Conservation (phyloP, 2,888 invertebrate genomes). For the Heliconius erato region DNA sequence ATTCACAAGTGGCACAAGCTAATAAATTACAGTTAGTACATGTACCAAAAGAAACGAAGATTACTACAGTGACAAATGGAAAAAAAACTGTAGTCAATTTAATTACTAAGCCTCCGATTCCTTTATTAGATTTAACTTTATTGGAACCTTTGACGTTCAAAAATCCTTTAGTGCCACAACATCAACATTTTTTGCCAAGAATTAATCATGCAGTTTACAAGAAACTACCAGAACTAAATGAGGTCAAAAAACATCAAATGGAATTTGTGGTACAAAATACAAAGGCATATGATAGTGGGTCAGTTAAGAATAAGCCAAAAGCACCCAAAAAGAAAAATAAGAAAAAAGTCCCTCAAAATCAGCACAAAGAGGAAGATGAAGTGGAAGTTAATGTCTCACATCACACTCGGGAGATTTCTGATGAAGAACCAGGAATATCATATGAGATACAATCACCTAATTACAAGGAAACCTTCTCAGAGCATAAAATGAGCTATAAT, state of each 20-base stretch:
- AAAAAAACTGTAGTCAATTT: slow-evolving; percentile 72
- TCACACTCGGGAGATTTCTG: slow-evolving; percentile 57
- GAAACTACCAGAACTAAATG: slow-evolving; percentile 64
- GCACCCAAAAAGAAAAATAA: slow-evolving; percentile 63
- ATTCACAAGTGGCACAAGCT: slow-evolving; percentile 55
- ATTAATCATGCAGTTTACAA: slow-evolving; percentile 72
- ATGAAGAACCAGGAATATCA: slow-evolving; percentile 70
- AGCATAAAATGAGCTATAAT: slow-evolving; percentile 75
- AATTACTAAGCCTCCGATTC: slow-evolving; percentile 71
- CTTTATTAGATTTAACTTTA: slow-evolving; percentile 74
- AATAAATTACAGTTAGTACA: slow-evolving; percentile 63
- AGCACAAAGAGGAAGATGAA: slow-evolving; percentile 62
- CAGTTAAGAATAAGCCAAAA: slow-evolving; percentile 62
- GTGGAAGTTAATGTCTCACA: slow-evolving; percentile 61
- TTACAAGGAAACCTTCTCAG: slow-evolving; percentile 74
- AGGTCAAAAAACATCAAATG: slow-evolving; percentile 67
- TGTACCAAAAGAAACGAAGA: slow-evolving; percentile 56
- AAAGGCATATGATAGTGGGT: slow-evolving; percentile 66
- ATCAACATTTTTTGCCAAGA: slow-evolving; percentile 80
- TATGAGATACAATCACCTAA: slow-evolving; percentile 77
- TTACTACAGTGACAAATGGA: slow-evolving; percentile 73
- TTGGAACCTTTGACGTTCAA: slow-evolving; percentile 78
- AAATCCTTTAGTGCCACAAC: slow-evolving; percentile 81
- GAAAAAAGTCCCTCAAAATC: slow-evolving; percentile 54
- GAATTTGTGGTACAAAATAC: slow-evolving; percentile 68